Evolutionary conservation across 2,888 invertebrate species (phyloP).

Genomic region (Caenorhabditis sp.): DNA sequence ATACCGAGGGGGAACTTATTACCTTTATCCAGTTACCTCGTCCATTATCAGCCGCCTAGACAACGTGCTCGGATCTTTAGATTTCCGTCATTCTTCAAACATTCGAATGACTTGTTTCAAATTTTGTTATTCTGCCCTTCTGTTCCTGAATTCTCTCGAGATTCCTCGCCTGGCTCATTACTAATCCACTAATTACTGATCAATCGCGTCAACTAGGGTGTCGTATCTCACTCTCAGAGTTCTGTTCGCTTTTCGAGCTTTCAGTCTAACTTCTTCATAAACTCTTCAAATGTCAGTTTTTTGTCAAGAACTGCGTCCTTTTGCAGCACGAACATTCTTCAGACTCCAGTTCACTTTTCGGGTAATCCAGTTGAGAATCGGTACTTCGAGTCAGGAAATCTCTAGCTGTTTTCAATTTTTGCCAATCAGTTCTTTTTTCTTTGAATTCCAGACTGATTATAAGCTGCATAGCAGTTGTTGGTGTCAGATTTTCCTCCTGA

Average conservation of each 20-base stretch:
- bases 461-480: too few relatives aligned
- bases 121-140: neutral
- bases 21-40: slow-evolving; percentile 25
- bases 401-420: neutral
- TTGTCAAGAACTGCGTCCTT: neutral
- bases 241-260: neutral
- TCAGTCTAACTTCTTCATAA: neutral
- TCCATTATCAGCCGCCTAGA: slow-evolving; percentile 28
- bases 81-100: neutral
- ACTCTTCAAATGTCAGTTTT: neutral
- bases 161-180: neutral
- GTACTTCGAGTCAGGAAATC: neutral
- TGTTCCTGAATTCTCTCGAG: neutral
- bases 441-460: too few relatives aligned
- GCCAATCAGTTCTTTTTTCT: too few relatives aligned
- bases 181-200: neutral
- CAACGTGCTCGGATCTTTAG: slow-evolving; percentile 23
- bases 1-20: slow-evolving; percentile 10
- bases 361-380: neutral
- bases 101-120: neutral
- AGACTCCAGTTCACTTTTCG: neutral
- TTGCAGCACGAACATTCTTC: neutral
- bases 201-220: neutral
- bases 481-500: neutral
- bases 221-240: neutral